Base-by-base conservation (phyloP, 2,888 invertebrate genomes). In the Hypsopygia costalis region DNA sequence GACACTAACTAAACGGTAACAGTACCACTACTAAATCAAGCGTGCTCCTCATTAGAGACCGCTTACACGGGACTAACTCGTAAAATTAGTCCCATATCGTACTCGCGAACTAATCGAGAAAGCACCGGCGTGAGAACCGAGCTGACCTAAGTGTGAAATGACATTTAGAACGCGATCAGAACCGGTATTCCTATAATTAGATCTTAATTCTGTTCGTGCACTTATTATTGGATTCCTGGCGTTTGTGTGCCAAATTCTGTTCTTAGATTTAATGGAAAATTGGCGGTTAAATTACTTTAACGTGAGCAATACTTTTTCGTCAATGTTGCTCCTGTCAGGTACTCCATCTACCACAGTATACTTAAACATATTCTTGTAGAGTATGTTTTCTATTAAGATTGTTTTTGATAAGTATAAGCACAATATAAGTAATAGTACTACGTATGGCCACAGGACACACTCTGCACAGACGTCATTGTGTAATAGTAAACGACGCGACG, bases 141-240 rank as follows among this genome's bases (percentile, higher is more conserved):
- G 39, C 46, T 37, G 36, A 34, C 33, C 36, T 22, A 66, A 69
- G 71, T 71, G 70, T 68, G 62, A 76, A 78, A 74, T 80, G 79
- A 76, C 81, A 79, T 79, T 81, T 75, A 70, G 69, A 58, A 55
- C 58, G 61, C 53, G 59, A 65, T 57, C 60, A 54, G 59, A 65
- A 73, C 65, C 66, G 60, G 60, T 61, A 67, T 70, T 68, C 62
- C 65, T 74, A 72, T 81, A 82, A 82, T 83, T 82, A 81, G 78
- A 72, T 73, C 77, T 77, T 79, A 77, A 74, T 66, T 77, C 71
- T 71, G 64, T 73, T 70, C 58, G 58, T 58, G 65, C 61, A 65
- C 49, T 55, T 55, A 55, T 70, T 74, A 71, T 63, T 53, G 59
- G 58, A 33, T 39, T 28, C 27, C 33, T 39, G 33, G 27, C 33